Evolutionary conservation across 2,113 vertebrate species (phyloP), one percentile per base, ranked within the genome.

Genomic region (Microcebus griseorufus): DNA sequence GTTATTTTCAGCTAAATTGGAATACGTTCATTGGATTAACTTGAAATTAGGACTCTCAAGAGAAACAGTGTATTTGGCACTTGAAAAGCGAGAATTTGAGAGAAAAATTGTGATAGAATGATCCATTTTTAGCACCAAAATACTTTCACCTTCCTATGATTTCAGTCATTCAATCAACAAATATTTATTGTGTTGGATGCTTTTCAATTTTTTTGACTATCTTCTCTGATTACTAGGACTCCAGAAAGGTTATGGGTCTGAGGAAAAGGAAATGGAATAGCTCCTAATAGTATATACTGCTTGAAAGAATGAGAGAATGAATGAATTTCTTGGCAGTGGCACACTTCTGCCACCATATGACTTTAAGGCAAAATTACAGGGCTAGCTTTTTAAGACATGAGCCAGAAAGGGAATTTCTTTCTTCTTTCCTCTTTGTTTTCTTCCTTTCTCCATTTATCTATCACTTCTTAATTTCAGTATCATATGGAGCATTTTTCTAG

Each of bases 321-420:
- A 37, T 75, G 16, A 20, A 37, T 42, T 17, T 58, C 67, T 65
- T 69, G 51, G 20, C 13, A 2, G 90, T 81, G 53, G 51, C 65
- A 69, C 39, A 93, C 45, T 76, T 90, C 51, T 95, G 92, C 78
- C 86, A 70, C 89, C 23, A 72, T 80, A 55, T 45, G 82, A 65
- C 53, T 62, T 60, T 8, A 81, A 45, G 60, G 3, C 78, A 80
- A 90, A 97, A 97, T 97, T 97, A 94, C 76, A 95, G 81, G 81
- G 37, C 70, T 60, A 94, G 76, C 39, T 83, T 94, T 88, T 87
- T 27, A 78, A 91, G 39, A 67, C 37, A 37, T 1, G 17, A 80
- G 4, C 25, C 88, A 95, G 9, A 87, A 39, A 37, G 5, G 27
- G 6, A 88, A 75, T 84, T 34, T 39, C 42, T 76, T 58, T 29